These are phyloP conservation scores for Anastrepha ludens DNA, from an alignment of 1,140 invertebrate species.

Conservation along the genomic window DNA sequence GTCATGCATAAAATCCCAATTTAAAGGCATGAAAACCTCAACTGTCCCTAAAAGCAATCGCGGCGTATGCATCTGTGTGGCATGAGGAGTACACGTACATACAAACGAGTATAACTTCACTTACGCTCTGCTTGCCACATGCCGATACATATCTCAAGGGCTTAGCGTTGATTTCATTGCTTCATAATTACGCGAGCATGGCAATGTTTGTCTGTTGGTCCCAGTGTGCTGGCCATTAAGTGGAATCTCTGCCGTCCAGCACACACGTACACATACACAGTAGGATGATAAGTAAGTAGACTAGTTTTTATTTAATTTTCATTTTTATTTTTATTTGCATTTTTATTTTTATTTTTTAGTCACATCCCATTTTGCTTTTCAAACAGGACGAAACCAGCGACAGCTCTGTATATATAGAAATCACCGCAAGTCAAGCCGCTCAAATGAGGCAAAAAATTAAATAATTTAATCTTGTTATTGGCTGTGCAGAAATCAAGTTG, in stretches of 20 bases:
- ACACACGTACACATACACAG: not conserved
- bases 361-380: not conserved
- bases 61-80: slow-evolving; percentile 7
- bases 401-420: slow-evolving; percentile 2
- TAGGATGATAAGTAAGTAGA: slow-evolving; percentile 37
- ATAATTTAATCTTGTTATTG: slow-evolving; percentile 75
- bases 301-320: slow-evolving; percentile 24
- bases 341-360: not conserved
- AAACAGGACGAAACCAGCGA: not conserved
- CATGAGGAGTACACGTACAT: not conserved
- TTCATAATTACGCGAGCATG: slow-evolving; percentile 65
- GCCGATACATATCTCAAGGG: slow-evolving; percentile 55
- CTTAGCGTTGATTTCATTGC: slow-evolving; percentile 57
- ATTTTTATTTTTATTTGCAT: not conserved
- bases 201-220: not conserved
- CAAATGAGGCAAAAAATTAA: slow-evolving; percentile 74
- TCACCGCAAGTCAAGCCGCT: slow-evolving; percentile 13
- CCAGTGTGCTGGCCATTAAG: not conserved
- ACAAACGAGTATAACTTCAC: too few relatives aligned
- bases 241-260: not conserved
- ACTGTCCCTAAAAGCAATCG: slow-evolving; percentile 28
- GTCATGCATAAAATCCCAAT: slow-evolving; percentile 51
- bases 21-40: slow-evolving; percentile 52
- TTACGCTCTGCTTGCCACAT: not conserved
- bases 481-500: slow-evolving; percentile 74